These are phyloP conservation scores for Danio jaintianensis DNA, from an alignment of 2,797 vertebrate genomes.

Conservation along the genomic window DNA sequence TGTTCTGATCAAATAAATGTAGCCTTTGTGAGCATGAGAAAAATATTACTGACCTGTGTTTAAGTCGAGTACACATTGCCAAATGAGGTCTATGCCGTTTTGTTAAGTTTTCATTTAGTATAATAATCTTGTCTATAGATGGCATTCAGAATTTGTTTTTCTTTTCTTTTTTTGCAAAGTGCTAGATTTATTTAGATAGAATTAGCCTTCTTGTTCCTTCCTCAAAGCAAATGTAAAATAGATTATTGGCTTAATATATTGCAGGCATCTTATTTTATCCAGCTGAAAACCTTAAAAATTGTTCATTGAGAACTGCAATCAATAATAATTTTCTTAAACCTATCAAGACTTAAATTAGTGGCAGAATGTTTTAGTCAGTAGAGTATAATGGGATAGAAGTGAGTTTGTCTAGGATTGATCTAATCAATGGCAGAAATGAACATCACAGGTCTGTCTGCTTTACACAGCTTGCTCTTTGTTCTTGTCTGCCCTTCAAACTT, in stretches of 20 bases:
- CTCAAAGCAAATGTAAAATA: neutral
- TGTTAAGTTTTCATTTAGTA: neutral
- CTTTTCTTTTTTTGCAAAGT: too few species aligned
- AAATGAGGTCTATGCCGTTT: too few species aligned
- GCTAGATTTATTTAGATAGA: slow-evolving; percentile 16
- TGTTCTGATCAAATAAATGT: neutral
- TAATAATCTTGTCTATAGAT: neutral
- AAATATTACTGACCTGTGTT: neutral
- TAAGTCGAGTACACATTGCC: neutral
- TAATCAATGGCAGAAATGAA: neutral
- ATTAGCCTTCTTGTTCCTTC: neutral
- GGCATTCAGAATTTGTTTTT: neutral
- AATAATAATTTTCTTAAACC: neutral
- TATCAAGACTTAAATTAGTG: neutral
- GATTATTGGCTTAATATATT: neutral
- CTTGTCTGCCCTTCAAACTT: slow-evolving; percentile 14
- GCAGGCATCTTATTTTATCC: neutral
- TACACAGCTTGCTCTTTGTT: neutral
- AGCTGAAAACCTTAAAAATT: neutral
- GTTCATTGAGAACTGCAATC: neutral
- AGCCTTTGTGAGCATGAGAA: too few species aligned
- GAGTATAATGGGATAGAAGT: neutral
- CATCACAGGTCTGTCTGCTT: neutral
- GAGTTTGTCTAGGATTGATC: neutral
- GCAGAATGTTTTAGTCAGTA: neutral